These are phyloP conservation scores for Sparus aurata DNA, from an alignment of 2,797 vertebrate genomes.

Conservation along the genomic window DNA sequence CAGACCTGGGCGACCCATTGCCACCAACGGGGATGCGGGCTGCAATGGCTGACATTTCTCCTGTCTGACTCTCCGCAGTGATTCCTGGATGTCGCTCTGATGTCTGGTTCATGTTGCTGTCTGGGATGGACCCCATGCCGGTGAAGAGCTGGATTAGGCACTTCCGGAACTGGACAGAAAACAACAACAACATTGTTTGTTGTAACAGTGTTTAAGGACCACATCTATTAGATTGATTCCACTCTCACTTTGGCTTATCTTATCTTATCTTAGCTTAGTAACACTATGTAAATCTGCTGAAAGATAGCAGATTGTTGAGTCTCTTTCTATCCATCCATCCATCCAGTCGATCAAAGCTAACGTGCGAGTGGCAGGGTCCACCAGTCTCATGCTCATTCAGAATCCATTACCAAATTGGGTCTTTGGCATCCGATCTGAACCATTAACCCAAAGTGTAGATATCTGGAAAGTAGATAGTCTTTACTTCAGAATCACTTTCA, in stretches of 20 bases:
- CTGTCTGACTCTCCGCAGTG: slow-evolving; percentile 82
- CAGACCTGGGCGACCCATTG: slow-evolving; percentile 59
- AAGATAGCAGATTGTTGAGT: no score
- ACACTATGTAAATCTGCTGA: no score
- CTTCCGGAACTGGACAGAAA: slow-evolving; percentile 88
- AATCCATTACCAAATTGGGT: no score
- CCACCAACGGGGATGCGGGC: slow-evolving; percentile 71
- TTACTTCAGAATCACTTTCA: no score
- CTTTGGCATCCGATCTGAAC: no score
- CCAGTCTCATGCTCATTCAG: no score
- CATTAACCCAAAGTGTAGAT: no score
- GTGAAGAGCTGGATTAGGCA: slow-evolving; percentile 89
- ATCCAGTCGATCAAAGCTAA: no score
- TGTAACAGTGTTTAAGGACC: not conserved
- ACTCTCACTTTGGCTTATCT: not conserved
- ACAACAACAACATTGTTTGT: not conserved
- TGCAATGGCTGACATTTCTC: slow-evolving; percentile 85
- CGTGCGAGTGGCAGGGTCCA: no score
- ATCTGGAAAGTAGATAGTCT: no score
- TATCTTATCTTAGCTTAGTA: not conserved
- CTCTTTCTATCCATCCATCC: no score
- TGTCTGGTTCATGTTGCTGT: slow-evolving; percentile 80
- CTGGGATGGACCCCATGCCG: slow-evolving; percentile 72
- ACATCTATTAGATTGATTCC: not conserved
- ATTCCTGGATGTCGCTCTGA: slow-evolving; percentile 76